Evolutionary conservation across 2,888 invertebrate species (phyloP), one percentile per base, ranked within the genome.

Genomic region (Panzeria rudis): DNA sequence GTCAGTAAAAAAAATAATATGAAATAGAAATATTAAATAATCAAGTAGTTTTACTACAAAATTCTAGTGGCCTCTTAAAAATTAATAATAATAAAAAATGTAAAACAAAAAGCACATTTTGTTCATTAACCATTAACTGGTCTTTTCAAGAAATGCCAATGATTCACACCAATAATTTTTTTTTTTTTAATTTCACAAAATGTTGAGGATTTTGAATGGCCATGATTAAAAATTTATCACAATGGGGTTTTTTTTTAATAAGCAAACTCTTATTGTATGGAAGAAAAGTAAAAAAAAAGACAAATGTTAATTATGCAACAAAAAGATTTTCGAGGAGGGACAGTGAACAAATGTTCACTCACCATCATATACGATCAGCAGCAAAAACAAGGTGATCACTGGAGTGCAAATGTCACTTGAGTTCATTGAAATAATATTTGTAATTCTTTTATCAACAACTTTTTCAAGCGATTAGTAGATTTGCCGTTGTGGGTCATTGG

Each of bases 171-270:
- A 62, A 25, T 62, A 25, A 23, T 38, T 47, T 35, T 32, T n/a
- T 23, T 17, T 17, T 29, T 41, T 11, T 64, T 8, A n/a, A 41
- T 23, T 64, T 69, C 15, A 23, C 0, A 13, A 29, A 25, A 47
- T 66, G 35, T 8, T 56, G 9, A 20, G 17, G 29, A 52, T 38
- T n/a, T 50, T 15, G 29, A 56, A 50, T 66, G 80, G 7, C 80
- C 73, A 25, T 68, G 73, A 75, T 59, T 59, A n/a, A 29, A 38
- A 7, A 61, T 29, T 41, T 59, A 38, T 47, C n/a, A 64, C 72
- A 79, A 64, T 72, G 44, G 56, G 25, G 0, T 35, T 72, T 64
- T 64, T 71, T 52, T 3, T 23, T 23, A 5, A 59, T 11, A 59
- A 59, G 11, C 17, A 38, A 38, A 23, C 20, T 61, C 3, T 15